These are phyloP conservation scores for Rhineura floridana DNA, from an alignment of 2,113 vertebrate species.

Conservation along the genomic window DNA sequence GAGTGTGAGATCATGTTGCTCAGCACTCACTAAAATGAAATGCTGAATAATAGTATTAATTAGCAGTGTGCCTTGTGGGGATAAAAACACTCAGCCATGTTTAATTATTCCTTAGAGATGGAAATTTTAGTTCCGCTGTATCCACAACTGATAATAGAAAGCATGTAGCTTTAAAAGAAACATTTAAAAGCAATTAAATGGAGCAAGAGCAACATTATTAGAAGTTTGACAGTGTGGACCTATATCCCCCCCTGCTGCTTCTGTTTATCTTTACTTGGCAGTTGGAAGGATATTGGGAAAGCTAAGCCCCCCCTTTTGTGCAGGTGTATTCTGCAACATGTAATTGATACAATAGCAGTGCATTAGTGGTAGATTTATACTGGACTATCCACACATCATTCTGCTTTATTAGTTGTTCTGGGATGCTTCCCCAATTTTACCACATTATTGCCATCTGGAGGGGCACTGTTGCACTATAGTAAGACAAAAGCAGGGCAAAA, in stretches of 20 bases:
- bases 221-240: not conserved
- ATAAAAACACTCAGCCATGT: constrained; percentile 46
- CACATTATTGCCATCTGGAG: no score
- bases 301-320: not conserved
- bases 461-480: no score
- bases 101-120: constrained; percentile 58
- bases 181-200: constrained; percentile 27
- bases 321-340: no score
- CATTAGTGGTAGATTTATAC: no score
- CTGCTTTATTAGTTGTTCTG: no score
- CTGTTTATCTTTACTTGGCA: not conserved
- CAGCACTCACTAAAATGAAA: constrained; percentile 52
- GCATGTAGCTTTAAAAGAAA: constrained; percentile 32
- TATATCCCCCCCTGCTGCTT: not conserved
- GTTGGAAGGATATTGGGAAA: no score
- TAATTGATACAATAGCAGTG: no score
- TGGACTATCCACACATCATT: no score
- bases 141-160: constrained; percentile 47
- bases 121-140: constrained; percentile 61
- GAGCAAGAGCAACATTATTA: constrained; percentile 25
- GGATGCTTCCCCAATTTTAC: no score
- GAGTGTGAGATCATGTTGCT: constrained; percentile 50
- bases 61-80: constrained; percentile 30
- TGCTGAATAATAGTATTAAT: constrained; percentile 48
- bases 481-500: no score